Evolutionary conservation across 2,113 vertebrate species (phyloP).

Genomic region (Melanerpes formicivorus): DNA sequence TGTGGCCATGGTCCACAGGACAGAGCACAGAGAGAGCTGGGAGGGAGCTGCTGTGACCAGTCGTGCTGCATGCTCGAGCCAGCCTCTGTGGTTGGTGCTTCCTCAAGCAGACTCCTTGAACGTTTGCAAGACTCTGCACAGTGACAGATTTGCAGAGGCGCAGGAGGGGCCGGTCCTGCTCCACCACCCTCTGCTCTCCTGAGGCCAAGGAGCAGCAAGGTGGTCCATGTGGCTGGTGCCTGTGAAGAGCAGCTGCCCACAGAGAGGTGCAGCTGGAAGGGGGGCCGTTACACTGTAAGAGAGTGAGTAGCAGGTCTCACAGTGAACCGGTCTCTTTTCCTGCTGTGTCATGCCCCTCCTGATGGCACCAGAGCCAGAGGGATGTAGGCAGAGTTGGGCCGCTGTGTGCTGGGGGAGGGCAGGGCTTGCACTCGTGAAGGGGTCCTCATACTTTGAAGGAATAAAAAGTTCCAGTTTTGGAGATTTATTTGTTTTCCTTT

Average conservation of each 20-base stretch:
- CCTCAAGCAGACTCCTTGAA: rapidly evolving
- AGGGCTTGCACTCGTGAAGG: neutral
- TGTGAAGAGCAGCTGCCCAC: neutral
- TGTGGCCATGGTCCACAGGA: rapidly evolving
- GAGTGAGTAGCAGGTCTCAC: constrained; percentile 98
- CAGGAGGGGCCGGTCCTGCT: neutral
- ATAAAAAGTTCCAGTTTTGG: neutral
- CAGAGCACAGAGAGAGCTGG: neutral
- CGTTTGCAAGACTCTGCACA: rapidly evolving
- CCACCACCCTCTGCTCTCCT: neutral
- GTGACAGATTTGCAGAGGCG: neutral
- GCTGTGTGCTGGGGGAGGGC: neutral
- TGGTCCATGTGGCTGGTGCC: neutral
- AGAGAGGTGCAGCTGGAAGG: constrained; percentile 80
- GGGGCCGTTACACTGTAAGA: constrained; percentile 99
- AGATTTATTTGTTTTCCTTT: neutral
- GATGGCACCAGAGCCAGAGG: neutral
- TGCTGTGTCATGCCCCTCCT: constrained; percentile 76
- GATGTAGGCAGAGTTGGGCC: neutral
- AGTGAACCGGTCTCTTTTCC: constrained; percentile 99
- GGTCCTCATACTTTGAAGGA: neutral
- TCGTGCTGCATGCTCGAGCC: neutral
- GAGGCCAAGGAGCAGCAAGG: neutral
- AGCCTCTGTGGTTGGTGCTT: rapidly evolving
- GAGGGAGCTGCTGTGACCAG: neutral